These are phyloP conservation scores for Tuberolachnus salignus DNA, from an alignment of 2,888 invertebrate species.

Conservation along the genomic window DNA sequence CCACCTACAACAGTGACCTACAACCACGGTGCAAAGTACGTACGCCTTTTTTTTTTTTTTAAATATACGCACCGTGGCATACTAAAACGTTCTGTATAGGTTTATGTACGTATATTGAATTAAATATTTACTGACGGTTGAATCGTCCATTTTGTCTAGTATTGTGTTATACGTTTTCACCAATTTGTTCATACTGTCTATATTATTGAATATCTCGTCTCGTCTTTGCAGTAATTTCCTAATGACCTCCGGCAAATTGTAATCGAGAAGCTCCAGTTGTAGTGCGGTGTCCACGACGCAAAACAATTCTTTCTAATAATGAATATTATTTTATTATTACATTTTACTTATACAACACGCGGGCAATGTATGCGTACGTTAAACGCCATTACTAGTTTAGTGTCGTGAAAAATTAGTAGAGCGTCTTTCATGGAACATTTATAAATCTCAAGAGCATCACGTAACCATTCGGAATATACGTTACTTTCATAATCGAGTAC, in stretches of 20 bases:
- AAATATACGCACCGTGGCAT: no score
- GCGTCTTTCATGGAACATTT: not conserved
- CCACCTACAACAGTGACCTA: no score
- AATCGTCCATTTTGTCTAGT: not conserved
- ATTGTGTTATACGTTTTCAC: not conserved
- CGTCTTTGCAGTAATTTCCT: not conserved
- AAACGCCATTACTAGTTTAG: not conserved
- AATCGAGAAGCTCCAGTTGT: not conserved
- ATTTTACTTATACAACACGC: no score
- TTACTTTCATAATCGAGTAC: not conserved
- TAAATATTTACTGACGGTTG: slow-evolving; percentile 1
- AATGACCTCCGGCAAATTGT: not conserved
- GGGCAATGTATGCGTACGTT: not conserved
- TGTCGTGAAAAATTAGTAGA: not conserved
- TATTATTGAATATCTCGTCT: not conserved
- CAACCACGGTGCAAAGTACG: no score
- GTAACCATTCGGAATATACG: not conserved
- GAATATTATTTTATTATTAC: no score
- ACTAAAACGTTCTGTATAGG: no score
- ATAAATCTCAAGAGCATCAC: not conserved
- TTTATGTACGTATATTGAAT: no score
- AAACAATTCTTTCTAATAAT: slow-evolving; percentile 12
- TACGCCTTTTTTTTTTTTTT: no score
- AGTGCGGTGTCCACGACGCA: not conserved
- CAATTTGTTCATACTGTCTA: not conserved